These are phyloP conservation scores for Strix aluco DNA, from an alignment of 2,113 vertebrate genomes.

Conservation along the genomic window DNA sequence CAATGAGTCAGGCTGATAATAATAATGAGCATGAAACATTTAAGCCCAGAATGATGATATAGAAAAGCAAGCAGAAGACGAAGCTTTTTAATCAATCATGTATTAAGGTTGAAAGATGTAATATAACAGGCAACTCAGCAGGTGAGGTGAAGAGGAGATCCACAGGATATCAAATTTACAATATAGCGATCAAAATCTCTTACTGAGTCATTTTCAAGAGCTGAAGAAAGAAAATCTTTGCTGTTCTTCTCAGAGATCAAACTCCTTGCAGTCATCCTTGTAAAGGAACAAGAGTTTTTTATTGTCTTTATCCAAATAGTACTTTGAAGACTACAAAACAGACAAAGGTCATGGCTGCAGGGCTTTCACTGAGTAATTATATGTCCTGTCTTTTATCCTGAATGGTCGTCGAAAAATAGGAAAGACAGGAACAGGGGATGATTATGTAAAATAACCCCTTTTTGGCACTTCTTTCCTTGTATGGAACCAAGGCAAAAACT, in stretches of 20 bases:
- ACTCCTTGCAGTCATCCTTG: slow-evolving; percentile 11
- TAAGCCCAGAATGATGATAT: background rate
- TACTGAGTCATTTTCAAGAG: slow-evolving; percentile 49
- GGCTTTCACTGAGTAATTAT: background rate
- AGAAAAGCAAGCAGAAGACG: slow-evolving; percentile 27
- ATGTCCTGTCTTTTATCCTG: background rate
- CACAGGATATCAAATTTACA: slow-evolving; percentile 55
- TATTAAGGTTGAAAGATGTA: slow-evolving; percentile 25
- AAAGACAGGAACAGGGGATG: background rate
- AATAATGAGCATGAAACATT: background rate
- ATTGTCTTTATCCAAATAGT: slow-evolving; percentile 42
- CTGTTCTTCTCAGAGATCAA: slow-evolving; percentile 27
- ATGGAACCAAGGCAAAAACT: background rate
- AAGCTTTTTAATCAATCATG: background rate
- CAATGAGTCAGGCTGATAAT: background rate
- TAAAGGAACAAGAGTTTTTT: slow-evolving; percentile 12
- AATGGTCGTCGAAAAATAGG: background rate
- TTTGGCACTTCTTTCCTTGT: background rate
- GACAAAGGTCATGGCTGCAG: background rate
- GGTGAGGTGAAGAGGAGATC: slow-evolving; percentile 24
- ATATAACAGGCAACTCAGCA: background rate
- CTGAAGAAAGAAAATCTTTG: slow-evolving; percentile 5
- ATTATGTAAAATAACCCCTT: slow-evolving; percentile 14
- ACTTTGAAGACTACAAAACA: slow-evolving; percentile 13
- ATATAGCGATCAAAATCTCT: slow-evolving; percentile 56